Evolutionary conservation across 2,113 vertebrate species (phyloP).

Genomic region (Crotalus viridis): DNA sequence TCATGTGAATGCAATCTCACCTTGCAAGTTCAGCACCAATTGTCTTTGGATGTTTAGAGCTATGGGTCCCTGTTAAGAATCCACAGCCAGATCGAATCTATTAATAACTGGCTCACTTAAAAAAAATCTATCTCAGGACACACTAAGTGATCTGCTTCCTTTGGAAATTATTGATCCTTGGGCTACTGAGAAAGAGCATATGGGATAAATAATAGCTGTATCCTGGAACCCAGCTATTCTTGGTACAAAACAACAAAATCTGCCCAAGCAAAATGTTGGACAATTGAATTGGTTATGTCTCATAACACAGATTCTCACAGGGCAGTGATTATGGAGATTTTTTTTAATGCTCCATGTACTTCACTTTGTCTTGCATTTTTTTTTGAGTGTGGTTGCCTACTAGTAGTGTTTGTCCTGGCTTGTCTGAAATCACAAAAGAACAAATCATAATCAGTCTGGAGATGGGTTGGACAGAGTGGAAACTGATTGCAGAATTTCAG

Average conservation of each 20-base stretch:
- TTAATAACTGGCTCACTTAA: not conserved
- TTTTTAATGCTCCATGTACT: not conserved
- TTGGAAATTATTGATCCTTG: slow-evolving; percentile 29
- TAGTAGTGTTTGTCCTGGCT: not conserved
- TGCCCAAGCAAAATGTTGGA: not conserved
- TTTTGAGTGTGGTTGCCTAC: not conserved
- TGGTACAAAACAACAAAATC: not conserved
- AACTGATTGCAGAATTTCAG: not conserved
- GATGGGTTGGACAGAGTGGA: not conserved
- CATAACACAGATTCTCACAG: not conserved
- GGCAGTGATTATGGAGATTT: not conserved
- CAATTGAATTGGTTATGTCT: not conserved
- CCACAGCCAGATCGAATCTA: not conserved
- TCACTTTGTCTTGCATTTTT: not conserved
- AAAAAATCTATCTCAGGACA: slow-evolving; percentile 21
- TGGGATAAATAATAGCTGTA: not conserved
- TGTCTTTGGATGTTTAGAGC: not conserved
- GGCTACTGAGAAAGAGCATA: not conserved
- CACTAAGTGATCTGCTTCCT: slow-evolving; percentile 25
- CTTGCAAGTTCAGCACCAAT: not conserved
- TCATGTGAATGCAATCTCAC: not conserved
- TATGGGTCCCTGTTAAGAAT: not conserved
- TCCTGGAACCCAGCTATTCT: slow-evolving; percentile 12
- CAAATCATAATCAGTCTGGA: not conserved
- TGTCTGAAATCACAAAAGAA: not conserved